Base-by-base conservation (phyloP, 2,888 invertebrate species). In the Rhimphoctona megacephalus region DNA sequence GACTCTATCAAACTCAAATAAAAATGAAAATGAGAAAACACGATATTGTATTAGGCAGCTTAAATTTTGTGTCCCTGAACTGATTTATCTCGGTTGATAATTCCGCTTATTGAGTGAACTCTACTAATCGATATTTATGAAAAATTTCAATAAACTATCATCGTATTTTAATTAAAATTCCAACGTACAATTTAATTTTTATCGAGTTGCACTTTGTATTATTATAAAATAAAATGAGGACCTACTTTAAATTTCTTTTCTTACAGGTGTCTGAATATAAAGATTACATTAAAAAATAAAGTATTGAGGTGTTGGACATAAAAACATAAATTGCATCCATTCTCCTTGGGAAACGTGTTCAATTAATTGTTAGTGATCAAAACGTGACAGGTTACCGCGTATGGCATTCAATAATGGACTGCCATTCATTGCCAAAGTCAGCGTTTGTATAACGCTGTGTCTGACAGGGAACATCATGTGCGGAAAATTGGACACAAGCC, bases 281-380 rank as follows among this genome's bases (percentile, higher is more conserved):
- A 57, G 11, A 14, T 0, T 1, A 3, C 5, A 57, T 61, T 17
- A 61, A 61, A 30, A 6, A 25, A 25, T 19, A 66, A 8, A 33
- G 36, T 7, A 7, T 39, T 39, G 30, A 61, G 30, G 5, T 17
- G 30, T 17, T 30, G 30, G 30, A 30, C 30, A 30, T 30, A 61
- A 67, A 67, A 67, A 67, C 33, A 9, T 9, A 36, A 67, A 39
- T 67, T 22, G n/a, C 17, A 22, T 1, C 6, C 6, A 61, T 30
- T 30, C 14, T 30, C 11, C 30, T 14, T 9, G 30, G 17, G 67
- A 39, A 67, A 67, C 11, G 67, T 67, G 77, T 78, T 67, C 52
- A 67, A 78, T 78, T 78, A 67, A 78, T 67, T 30, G 78, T 66
- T 17, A 36, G 33, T 52, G 49, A 54, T 67, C 11, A 67, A 66